These are phyloP conservation scores for Latrodectus elegans DNA, from an alignment of 2,888 invertebrate species.

Conservation along the genomic window DNA sequence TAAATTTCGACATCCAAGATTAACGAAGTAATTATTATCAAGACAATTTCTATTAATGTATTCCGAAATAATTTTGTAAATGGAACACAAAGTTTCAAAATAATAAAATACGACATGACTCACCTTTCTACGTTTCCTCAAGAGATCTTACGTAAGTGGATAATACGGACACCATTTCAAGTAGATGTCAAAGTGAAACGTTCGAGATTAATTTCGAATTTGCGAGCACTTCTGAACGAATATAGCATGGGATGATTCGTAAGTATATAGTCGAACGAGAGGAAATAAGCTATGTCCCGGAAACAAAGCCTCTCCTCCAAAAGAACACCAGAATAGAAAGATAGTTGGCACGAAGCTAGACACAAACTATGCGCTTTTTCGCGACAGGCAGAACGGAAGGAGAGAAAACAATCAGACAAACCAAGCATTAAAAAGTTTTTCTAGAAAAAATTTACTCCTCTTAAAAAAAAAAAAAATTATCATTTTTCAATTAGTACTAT, in stretches of 20 bases:
- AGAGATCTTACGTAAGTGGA: too few relatives aligned
- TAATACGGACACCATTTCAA: too few relatives aligned
- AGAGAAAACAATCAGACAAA: slow-evolving; percentile 19
- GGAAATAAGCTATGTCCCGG: slow-evolving; percentile 19
- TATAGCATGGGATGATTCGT: neutral
- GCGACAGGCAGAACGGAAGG: slow-evolving; percentile 4
- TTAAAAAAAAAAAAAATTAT: too few relatives aligned
- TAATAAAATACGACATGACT: too few relatives aligned
- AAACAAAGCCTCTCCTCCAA: slow-evolving; percentile 47
- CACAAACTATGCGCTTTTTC: slow-evolving; percentile 24
- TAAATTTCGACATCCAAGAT: too few relatives aligned
- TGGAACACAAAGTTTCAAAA: too few relatives aligned
- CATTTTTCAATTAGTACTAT: too few relatives aligned
- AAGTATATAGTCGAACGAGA: slow-evolving; percentile 8
- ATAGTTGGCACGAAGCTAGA: slow-evolving; percentile 48
- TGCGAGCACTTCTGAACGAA: neutral
- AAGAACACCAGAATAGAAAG: slow-evolving; percentile 59
- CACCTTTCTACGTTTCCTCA: too few relatives aligned
- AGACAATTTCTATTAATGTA: too few relatives aligned
- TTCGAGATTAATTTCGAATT: neutral
- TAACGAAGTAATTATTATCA: too few relatives aligned
- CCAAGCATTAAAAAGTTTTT: neutral
- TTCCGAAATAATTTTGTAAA: too few relatives aligned
- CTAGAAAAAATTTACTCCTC: neutral
- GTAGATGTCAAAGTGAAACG: too few relatives aligned